Evolutionary conservation across 2,888 invertebrate species (phyloP).

Genomic region (Lasioglossum figueresi): DNA sequence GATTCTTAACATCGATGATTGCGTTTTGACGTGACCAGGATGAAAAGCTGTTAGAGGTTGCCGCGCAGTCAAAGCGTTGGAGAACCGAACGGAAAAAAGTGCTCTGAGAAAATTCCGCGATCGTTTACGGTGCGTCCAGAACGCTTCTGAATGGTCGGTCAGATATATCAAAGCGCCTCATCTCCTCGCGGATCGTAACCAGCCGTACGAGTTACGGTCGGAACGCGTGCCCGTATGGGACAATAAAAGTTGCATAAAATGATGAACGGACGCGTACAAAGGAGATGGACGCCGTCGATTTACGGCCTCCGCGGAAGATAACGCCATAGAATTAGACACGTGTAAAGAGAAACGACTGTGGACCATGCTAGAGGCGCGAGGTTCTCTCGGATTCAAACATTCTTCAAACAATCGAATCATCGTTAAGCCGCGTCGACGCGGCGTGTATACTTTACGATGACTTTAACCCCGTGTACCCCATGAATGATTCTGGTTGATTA

Average conservation of each 20-base stretch:
- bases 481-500: constrained; percentile 1
- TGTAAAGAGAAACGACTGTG: constrained; percentile 22
- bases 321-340: background rate
- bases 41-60: background rate
- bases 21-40: background rate
- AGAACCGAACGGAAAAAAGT: background rate
- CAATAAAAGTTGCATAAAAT: constrained; percentile 32
- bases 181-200: constrained; percentile 10
- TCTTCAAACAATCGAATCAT: constrained; percentile 35
- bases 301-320: constrained; percentile 2
- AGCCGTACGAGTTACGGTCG: constrained; percentile 14
- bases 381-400: background rate
- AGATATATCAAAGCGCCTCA: background rate
- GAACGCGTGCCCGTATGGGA: background rate
- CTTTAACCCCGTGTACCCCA: background rate
- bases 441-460: constrained; percentile 30
- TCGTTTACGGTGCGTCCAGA: background rate
- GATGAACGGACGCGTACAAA: constrained; percentile 10
- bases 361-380: background rate
- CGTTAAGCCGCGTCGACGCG: background rate
- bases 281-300: background rate
- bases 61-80: background rate
- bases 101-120: background rate
- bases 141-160: background rate
- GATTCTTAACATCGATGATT: too few relatives aligned